Percentiles rank a stretch among this genome's conserved stretches.
Conservation (phyloP, 2,113 vertebrate species). For the Limanda limanda region DNA sequence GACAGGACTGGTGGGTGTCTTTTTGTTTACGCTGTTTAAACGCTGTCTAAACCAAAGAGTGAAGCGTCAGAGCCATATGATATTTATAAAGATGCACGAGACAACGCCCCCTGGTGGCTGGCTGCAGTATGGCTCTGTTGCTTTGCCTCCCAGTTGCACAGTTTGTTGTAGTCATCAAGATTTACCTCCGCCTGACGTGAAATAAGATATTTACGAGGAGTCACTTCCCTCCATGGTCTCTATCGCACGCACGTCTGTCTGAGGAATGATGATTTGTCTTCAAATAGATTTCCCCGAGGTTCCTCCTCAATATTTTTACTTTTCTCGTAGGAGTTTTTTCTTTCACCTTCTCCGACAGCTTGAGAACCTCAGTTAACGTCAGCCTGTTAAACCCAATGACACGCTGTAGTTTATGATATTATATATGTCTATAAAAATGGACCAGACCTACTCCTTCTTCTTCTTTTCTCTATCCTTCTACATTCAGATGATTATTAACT, state of each 20-base stretch:
- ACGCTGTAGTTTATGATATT: background rate
- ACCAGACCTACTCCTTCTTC: background rate
- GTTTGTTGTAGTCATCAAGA: background rate
- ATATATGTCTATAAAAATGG: background rate
- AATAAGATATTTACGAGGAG: background rate
- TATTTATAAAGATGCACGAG: no score
- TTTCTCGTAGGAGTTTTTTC: background rate
- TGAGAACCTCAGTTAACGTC: no score
- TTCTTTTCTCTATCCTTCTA: background rate
- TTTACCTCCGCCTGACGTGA: background rate
- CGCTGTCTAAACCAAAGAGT: no score
- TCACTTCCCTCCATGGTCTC: background rate
- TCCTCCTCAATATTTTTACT: background rate
- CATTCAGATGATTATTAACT: no score
- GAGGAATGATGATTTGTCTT: background rate
- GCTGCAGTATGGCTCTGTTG: no score
- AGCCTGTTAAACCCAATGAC: background rate
- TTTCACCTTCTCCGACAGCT: background rate
- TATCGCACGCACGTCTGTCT: background rate
- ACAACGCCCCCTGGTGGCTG: no score
- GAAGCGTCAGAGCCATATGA: no score
- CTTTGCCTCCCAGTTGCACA: background rate
- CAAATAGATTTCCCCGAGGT: background rate
- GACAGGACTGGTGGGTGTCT: background rate
- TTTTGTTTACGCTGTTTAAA: background rate